A percentile compares a stretch with the other conserved stretches of the same genome.
Conservation (phyloP, 2,888 invertebrate species). For the Cerceris rybyensis region DNA sequence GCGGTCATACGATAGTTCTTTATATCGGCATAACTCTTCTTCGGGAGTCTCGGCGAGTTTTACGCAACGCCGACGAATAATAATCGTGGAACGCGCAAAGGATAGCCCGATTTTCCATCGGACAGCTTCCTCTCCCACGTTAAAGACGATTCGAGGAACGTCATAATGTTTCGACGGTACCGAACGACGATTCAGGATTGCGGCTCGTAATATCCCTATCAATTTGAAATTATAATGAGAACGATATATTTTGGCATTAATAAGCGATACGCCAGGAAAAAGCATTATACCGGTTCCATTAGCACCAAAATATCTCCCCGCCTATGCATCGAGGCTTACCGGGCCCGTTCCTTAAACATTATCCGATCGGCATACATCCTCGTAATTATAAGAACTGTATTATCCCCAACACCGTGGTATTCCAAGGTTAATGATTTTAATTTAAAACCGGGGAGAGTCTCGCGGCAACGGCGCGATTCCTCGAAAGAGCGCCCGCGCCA, state of each 20-base stretch:
- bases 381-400: slow-evolving; percentile 47
- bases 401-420: slow-evolving; percentile 46
- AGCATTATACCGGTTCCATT: slow-evolving; percentile 49
- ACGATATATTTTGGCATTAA: slow-evolving; percentile 47
- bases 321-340: slow-evolving; percentile 30
- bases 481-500: slow-evolving; percentile 64
- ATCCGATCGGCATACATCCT: slow-evolving; percentile 31
- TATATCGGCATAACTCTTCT: slow-evolving; percentile 31
- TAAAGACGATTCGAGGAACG: slow-evolving; percentile 1
- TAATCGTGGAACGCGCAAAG: slow-evolving; percentile 29
- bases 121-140: not conserved
- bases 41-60: slow-evolving; percentile 14
- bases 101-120: too few species aligned
- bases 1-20: slow-evolving; percentile 18
- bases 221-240: slow-evolving; percentile 43
- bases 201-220: slow-evolving; percentile 25
- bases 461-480: slow-evolving; percentile 43
- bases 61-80: slow-evolving; percentile 22
- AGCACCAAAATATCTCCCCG: slow-evolving; percentile 33
- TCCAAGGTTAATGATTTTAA: slow-evolving; percentile 58
- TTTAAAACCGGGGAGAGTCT: slow-evolving; percentile 43
- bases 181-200: slow-evolving; percentile 47
- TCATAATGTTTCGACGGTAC: slow-evolving; percentile 18
- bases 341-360: slow-evolving; percentile 10
- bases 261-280: slow-evolving; percentile 37